Base-by-base conservation (phyloP, 2,113 vertebrate species). In the Acanthochromis polyacanthus region DNA sequence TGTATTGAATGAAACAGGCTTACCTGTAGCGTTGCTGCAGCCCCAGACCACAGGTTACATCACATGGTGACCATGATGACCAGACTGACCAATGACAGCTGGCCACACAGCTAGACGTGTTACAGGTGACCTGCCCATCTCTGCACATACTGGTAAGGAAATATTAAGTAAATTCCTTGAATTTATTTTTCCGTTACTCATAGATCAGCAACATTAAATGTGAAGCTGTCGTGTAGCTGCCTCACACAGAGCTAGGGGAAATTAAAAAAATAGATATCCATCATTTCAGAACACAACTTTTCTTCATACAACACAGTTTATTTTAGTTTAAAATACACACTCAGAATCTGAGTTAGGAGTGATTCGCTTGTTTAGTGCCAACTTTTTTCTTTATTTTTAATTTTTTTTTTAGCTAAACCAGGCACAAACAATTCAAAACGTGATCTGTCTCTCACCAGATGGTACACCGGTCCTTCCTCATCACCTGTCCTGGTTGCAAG, bases 11-110 rank as follows among this genome's bases (percentile, higher is more conserved):
- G 14, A 15, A 17, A 45, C 9, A 22, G 45, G 12, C 11, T 45
- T 58, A 97, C 97, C 97, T 96, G 94, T 96, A 97, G 43, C 96
- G 93, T 30, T 95, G 93, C 82, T 95, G 94, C 12, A 95, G 59
- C 14, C 96, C 96, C 0, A 85, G 61, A 16, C 96, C 95, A 61
- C 97, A 98, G 61, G 89, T 92, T 10, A 82, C 94, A 67, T 95
- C 94, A 51, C 97, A 98, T 0, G 90, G 93, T 0, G 95, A 93
- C 97, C 97, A 98, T 0, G 95, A 94, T 0, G 96, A 95, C 97
- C 96, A 98, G 16, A 94, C 87, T 0, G 97, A 97, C 97, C 96
- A 98, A 40, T 93, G 89, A n/a, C 97, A 98, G 80, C 65, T n/a
- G 0, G 67, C 38, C 0, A 89, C 82, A 46, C 97, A 98, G 57